phyloP scores from a whole-genome alignment of 2,113 vertebrate species.

The Alectura lathami region DNA sequence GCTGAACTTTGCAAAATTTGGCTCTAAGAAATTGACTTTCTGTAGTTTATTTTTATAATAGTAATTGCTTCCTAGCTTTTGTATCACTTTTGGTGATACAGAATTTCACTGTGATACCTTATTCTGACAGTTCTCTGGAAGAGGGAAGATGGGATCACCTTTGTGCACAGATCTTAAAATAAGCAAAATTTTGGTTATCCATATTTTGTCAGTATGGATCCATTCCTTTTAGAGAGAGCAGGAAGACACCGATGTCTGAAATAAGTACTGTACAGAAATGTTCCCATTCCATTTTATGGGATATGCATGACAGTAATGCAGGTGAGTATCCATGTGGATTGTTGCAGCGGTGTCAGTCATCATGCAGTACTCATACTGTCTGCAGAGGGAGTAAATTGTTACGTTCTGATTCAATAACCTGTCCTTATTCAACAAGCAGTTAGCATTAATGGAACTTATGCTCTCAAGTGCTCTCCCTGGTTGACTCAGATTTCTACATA shows the following conservation, averaged over 20 bases:
- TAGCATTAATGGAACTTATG: not conserved
- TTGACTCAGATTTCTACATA: not conserved
- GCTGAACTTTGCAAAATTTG: not conserved
- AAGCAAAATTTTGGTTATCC: not conserved
- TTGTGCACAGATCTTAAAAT: not conserved
- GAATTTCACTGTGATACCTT: not conserved
- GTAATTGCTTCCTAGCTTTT: not conserved
- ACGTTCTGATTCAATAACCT: slow-evolving; percentile 6
- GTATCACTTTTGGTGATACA: not conserved
- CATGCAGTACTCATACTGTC: not conserved
- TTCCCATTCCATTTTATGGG: not conserved
- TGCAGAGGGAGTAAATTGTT: slow-evolving; percentile 32
- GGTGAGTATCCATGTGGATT: not conserved
- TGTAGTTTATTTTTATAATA: not conserved
- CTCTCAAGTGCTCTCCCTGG: not conserved
- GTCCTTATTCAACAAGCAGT: not conserved
- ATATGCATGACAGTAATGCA: not conserved
- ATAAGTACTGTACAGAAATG: not conserved
- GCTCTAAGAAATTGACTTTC: not conserved
- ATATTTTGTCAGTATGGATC: accelerated
- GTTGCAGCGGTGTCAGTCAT: not conserved
- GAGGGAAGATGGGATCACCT: not conserved
- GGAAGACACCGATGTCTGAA: not conserved
- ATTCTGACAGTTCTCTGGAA: not conserved
- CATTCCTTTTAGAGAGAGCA: not conserved